phyloP scores from a whole-genome alignment of 2,113 vertebrate species.

The Corynorhinus townsendii region DNA sequence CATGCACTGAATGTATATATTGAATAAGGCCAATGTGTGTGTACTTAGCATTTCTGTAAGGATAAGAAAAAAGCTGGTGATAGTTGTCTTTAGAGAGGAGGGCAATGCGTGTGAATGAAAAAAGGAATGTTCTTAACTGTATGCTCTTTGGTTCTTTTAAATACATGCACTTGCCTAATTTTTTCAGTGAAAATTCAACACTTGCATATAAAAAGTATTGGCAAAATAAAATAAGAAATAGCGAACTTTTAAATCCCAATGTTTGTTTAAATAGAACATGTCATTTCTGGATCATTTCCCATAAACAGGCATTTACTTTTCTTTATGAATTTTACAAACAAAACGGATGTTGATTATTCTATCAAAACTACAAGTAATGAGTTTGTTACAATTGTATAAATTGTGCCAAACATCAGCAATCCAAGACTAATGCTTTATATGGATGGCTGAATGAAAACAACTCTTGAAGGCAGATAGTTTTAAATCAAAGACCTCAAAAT shows the following conservation, averaged over 20 bases:
- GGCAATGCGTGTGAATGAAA: not conserved
- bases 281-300: not conserved
- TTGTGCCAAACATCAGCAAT: not conserved
- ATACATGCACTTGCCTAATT: not conserved
- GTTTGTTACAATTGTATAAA: not conserved
- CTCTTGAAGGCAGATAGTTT: conserved; percentile 7
- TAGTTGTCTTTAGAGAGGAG: not conserved
- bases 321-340: not conserved
- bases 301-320: not conserved
- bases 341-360: not conserved
- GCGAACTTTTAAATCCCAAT: not conserved
- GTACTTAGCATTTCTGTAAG: not conserved
- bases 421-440: not conserved
- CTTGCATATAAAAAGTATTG: not conserved
- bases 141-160: not conserved
- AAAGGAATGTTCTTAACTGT: not conserved
- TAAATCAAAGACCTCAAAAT: conserved; percentile 25
- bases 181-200: not conserved
- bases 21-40: not conserved
- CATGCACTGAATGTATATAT: not conserved
- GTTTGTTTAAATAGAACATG: not conserved
- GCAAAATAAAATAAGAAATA: not conserved
- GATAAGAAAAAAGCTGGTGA: not conserved
- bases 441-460: not conserved
- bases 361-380: conserved; percentile 6